Evolutionary conservation across 2,888 invertebrate species (phyloP).

Genomic region (Leptothorax acervorum): DNA sequence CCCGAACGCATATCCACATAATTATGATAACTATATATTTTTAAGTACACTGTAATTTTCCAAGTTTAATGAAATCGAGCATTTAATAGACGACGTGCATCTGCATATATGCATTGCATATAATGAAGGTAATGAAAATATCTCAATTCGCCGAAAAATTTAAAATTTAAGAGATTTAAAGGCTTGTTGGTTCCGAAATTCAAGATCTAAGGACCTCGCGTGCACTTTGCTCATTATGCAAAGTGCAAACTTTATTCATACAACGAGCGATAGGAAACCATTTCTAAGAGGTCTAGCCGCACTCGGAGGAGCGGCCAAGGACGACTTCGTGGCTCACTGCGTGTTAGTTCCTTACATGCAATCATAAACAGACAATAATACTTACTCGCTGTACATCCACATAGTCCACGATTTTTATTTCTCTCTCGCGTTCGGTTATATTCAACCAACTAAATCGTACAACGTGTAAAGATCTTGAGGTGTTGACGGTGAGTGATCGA

Average conservation of each 20-base stretch:
- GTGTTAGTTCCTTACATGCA: conserved; percentile 70
- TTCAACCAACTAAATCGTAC: conserved; percentile 9
- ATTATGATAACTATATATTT: background rate
- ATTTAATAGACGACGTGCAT: background rate
- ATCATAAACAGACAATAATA: conserved; percentile 54
- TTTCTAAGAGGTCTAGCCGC: conserved; percentile 75
- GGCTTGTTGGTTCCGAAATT: background rate
- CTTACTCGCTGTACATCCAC: conserved; percentile 48
- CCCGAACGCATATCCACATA: background rate
- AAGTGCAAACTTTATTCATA: conserved; percentile 54
- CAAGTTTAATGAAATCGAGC: background rate
- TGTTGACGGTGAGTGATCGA: background rate
- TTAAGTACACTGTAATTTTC: background rate
- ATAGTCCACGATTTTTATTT: conserved; percentile 25
- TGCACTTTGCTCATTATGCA: conserved; percentile 39
- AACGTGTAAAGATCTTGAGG: background rate
- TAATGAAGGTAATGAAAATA: background rate
- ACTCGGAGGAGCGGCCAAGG: conserved; percentile 78
- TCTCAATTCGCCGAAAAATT: background rate
- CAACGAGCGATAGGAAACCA: conserved; percentile 72
- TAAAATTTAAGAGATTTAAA: background rate
- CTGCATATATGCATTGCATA: background rate
- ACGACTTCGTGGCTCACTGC: conserved; percentile 76
- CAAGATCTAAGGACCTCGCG: background rate
- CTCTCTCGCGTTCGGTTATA: background rate